phyloP scores from a whole-genome alignment of 2,797 vertebrate species.

The Erethizon dorsatum region DNA sequence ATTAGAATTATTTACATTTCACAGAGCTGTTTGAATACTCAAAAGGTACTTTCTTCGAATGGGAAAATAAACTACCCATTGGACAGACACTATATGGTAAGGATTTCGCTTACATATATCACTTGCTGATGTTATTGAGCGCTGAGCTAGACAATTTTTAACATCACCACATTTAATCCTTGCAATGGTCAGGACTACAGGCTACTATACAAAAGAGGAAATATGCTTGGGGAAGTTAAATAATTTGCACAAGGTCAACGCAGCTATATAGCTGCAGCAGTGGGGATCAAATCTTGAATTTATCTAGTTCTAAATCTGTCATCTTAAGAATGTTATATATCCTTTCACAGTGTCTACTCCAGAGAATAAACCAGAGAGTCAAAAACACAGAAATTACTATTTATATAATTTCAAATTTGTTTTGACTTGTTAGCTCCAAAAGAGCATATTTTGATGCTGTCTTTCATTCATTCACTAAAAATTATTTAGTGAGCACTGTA shows the following conservation, averaged over 20 bases:
- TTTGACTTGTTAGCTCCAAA: background rate
- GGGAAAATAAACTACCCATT: background rate
- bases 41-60: background rate
- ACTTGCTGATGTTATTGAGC: background rate
- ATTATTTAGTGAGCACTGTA: background rate
- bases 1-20: background rate
- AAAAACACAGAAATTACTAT: background rate
- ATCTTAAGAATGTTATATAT: constrained; percentile 1
- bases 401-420: background rate
- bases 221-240: background rate
- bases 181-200: background rate
- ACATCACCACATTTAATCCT: background rate
- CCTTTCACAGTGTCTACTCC: background rate
- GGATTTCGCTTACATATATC: background rate
- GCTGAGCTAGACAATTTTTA: background rate
- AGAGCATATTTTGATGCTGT: background rate
- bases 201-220: background rate
- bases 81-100: background rate
- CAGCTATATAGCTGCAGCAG: background rate
- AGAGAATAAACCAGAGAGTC: background rate
- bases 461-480: background rate
- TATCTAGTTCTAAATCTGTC: background rate
- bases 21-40: background rate
- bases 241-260: background rate
- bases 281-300: background rate